phyloP scores from a whole-genome alignment of 2,797 vertebrate genomes.

The Tauraco hartlaubi region DNA sequence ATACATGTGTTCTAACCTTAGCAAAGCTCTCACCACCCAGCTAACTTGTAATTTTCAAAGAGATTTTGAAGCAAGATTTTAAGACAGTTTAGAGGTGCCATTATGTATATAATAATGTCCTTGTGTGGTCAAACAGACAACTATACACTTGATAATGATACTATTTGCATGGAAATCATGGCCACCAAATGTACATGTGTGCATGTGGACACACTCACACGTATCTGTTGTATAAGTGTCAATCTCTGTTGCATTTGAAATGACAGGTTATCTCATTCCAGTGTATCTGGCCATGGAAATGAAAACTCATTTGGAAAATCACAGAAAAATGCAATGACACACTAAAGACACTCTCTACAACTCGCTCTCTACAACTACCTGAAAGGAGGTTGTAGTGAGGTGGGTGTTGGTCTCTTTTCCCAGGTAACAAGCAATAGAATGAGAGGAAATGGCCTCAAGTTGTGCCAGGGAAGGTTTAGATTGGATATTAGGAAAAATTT shows the following conservation, averaged over 20 bases:
- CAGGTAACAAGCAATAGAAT: no score
- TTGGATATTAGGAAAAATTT: no score
- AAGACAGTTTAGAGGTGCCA: neutral
- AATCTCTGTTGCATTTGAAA: neutral
- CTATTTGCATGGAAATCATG: neutral
- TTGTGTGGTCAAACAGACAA: neutral
- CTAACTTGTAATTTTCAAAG: neutral
- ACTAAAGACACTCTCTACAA: neutral
- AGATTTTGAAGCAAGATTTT: neutral
- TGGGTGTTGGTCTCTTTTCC: no score
- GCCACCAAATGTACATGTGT: neutral
- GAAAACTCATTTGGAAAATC: neutral
- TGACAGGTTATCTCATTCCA: neutral
- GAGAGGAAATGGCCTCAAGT: no score
- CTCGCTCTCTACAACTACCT: neutral
- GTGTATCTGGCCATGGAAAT: neutral
- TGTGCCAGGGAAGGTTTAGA: no score
- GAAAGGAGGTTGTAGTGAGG: no score
- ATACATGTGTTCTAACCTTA: neutral
- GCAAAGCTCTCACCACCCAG: neutral
- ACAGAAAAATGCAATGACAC: neutral
- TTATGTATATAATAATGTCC: neutral
- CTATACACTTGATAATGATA: neutral
- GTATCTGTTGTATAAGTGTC: neutral
- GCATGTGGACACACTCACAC: neutral